phyloP scores from a whole-genome alignment of 1,140 invertebrate species.

The Riptortus pedestris region DNA sequence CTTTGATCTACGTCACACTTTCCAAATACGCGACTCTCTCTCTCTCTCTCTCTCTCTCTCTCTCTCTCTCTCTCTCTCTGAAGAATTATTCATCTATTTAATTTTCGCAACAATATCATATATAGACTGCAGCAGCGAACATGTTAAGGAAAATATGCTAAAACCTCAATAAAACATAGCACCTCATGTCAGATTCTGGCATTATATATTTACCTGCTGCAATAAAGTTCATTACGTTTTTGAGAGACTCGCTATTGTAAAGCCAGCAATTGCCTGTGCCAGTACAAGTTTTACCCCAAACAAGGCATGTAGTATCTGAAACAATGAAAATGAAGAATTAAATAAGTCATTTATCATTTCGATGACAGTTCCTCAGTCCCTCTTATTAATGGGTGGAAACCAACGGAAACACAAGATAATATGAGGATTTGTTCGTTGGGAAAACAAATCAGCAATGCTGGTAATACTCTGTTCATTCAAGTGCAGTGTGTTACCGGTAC shows the following conservation, averaged over 20 bases:
- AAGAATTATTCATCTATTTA: no score
- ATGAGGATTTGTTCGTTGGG: no score
- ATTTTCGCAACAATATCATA: no score
- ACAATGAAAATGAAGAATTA: background rate
- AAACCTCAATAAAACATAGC: background rate
- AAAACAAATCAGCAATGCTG: no score
- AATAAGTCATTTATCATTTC: background rate
- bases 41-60: no score
- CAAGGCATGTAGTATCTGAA: slow-evolving; percentile 44
- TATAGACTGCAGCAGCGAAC: no score
- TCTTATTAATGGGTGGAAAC: background rate
- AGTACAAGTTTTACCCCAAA: slow-evolving; percentile 63
- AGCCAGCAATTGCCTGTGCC: slow-evolving; percentile 64
- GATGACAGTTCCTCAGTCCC: background rate
- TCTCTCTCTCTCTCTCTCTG: background rate
- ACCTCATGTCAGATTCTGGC: background rate
- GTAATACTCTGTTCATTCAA: background rate
- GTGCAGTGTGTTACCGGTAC: background rate
- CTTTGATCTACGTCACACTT: no score
- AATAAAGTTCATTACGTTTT: slow-evolving; percentile 54
- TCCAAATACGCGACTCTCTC: no score
- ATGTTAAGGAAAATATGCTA: background rate
- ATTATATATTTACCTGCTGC: slow-evolving; percentile 42
- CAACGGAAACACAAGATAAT: no score
- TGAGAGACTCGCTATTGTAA: slow-evolving; percentile 51